Percentiles rank a stretch among this genome's conserved stretches.
Evolutionary conservation across 1,140 invertebrate species (phyloP).

Genomic region (Leguminivora glycinivorella): DNA sequence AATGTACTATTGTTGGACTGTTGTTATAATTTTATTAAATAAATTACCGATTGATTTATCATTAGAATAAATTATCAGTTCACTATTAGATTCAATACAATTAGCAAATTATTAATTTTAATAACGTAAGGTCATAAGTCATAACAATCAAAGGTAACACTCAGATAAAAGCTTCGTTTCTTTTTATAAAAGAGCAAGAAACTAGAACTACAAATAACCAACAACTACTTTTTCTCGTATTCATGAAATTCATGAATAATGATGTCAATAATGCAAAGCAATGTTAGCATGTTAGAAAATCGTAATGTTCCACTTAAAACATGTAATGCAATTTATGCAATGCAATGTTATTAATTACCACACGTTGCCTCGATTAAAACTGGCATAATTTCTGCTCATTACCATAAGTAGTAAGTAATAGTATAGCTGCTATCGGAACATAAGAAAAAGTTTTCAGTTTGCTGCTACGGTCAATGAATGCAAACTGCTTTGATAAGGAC

Average conservation of each 20-base stretch:
- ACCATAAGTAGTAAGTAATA: conserved; percentile 25
- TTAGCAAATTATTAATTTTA: too few species aligned
- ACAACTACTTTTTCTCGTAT: too few species aligned
- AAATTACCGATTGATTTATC: too few species aligned
- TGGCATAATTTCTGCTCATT: conserved; percentile 11
- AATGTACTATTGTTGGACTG: too few species aligned
- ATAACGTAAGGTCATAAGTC: too few species aligned
- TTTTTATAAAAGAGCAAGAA: too few species aligned
- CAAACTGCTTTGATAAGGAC: conserved; percentile 39
- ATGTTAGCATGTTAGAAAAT: conserved; percentile 2
- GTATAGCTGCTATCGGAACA: neutral
- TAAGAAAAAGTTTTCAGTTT: neutral
- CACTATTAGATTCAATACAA: too few species aligned
- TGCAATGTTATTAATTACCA: conserved; percentile 14
- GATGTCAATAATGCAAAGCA: neutral
- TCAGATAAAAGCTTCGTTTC: too few species aligned
- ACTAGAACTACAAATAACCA: too few species aligned
- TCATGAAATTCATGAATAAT: neutral
- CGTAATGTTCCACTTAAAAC: conserved; percentile 11
- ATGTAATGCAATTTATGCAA: conserved; percentile 1
- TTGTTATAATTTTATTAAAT: too few species aligned
- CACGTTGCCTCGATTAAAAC: conserved; percentile 8
- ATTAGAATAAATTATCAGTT: too few species aligned
- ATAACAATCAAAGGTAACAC: too few species aligned
- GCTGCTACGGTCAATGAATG: conserved; percentile 40